Evolutionary conservation across 2,888 invertebrate genomes (phyloP), one percentile per base, ranked within the genome.

Genomic region (Lasioglossum calceatum): DNA sequence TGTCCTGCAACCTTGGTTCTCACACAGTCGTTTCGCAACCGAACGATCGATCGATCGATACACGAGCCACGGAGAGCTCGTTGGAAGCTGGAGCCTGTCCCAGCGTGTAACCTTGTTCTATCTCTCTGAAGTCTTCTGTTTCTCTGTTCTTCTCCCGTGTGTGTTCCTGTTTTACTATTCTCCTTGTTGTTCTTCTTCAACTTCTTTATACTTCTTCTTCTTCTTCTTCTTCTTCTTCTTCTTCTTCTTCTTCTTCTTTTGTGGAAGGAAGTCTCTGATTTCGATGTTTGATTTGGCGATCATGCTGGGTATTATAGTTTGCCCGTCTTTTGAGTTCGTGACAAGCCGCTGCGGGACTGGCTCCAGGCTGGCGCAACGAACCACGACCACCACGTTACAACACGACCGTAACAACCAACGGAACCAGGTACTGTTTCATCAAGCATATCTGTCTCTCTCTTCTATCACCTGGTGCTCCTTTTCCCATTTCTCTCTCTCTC

Each of bases 21-120:
- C 23, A 23, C 54, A 23, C 61, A 64, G 61, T 32, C 61, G 61
- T 64, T 32, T 64, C 61, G 61, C 61, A 61, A 61, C 42, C 19
- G 73, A 64, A 44, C 73, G 61, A 61, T 79, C 72, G 84, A 85
- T 84, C 36, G 32, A 44, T 47, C 73, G 27, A 27, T 16, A 44
- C 12, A 44, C 61, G 61, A 64, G 61, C 67, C 36, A 23, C 54
- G 54, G 36, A 19, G 36, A 23, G 67, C 67, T 27, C 61, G 76
- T 54, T 75, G 54, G 58, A 67, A 72, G 64, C 85, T 77, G 85
- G 76, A 85, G 85, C 85, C 79, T 79, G 85, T 85, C 85, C 85
- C 85, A 36, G 39, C 72, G 85, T 44, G 82, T 71, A 10, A 39
- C 19, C 36, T 73, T 32, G 3, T 32, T 64, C 61, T 54, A 64